Conservation (phyloP, 2,888 invertebrate species). For the Spisula subtruncata region DNA sequence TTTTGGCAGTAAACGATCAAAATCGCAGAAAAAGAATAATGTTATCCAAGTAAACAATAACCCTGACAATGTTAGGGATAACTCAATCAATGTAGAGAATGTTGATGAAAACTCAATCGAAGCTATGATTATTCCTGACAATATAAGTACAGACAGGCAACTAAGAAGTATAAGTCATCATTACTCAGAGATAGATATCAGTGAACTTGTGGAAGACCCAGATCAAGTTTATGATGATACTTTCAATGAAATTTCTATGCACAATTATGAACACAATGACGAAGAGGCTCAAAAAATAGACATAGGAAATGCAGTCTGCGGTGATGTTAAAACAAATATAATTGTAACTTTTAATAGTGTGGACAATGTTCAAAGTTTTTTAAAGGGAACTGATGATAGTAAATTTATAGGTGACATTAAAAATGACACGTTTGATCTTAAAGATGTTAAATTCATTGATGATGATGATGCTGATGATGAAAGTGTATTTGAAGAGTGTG, state of each 20-base stretch:
- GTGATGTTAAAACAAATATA: neutral
- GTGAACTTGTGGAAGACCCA: neutral
- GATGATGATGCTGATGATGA: neutral
- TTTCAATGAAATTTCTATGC: neutral
- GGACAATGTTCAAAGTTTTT: neutral
- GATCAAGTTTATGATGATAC: neutral
- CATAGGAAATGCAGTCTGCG: neutral
- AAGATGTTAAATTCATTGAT: neutral
- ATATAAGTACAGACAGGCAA: neutral
- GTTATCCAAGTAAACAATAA: neutral
- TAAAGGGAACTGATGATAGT: neutral
- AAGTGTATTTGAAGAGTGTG: neutral
- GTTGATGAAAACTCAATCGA: neutral
- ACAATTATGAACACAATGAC: neutral
- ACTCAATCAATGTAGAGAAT: neutral
- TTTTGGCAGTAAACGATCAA: neutral
- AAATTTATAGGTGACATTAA: neutral
- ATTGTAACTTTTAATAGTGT: neutral
- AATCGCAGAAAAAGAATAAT: neutral
- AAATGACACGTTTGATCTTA: neutral
- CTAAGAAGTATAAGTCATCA: neutral
- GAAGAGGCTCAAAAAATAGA: neutral
- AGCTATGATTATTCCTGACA: neutral
- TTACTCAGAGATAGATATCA: conserved; percentile 8
- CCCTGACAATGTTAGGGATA: neutral